Evolutionary conservation across 2,888 invertebrate genomes (phyloP).

Genomic region (Drosophila meridionalis): DNA sequence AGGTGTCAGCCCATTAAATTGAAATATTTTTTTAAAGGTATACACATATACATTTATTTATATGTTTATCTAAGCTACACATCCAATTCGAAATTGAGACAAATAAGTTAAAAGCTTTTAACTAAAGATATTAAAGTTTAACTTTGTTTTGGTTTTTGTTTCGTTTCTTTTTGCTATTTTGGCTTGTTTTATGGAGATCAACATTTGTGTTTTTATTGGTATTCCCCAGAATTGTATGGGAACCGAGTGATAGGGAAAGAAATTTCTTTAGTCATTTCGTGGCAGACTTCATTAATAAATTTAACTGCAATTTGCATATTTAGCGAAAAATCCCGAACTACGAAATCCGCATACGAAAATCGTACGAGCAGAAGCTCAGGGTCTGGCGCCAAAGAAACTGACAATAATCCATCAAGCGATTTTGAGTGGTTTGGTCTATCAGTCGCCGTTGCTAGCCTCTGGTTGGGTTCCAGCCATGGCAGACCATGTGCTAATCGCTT

Average conservation of each 20-base stretch:
- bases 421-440: conserved; percentile 57
- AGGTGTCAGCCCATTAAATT: neutral
- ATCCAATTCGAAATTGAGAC: neutral
- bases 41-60: neutral
- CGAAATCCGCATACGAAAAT: conserved; percentile 62
- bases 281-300: conserved; percentile 59
- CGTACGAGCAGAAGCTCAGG: conserved; percentile 38
- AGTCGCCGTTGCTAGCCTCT: conserved; percentile 8
- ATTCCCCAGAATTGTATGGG: conserved; percentile 58
- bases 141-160: neutral
- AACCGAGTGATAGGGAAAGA: conserved; percentile 44
- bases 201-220: conserved; percentile 39
- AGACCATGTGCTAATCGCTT: conserved; percentile 64
- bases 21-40: neutral
- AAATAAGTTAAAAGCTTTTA: conserved; percentile 1
- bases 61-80: neutral
- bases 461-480: conserved; percentile 36
- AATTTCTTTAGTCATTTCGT: conserved; percentile 54
- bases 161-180: neutral
- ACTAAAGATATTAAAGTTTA: neutral
- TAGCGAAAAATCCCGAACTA: conserved; percentile 49
- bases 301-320: conserved; percentile 69
- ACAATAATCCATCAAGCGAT: conserved; percentile 71
- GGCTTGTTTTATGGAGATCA: conserved; percentile 3
- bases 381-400: conserved; percentile 80